phyloP scores from a whole-genome alignment of 2,113 vertebrate species.

The Prionailurus viverrinus region DNA sequence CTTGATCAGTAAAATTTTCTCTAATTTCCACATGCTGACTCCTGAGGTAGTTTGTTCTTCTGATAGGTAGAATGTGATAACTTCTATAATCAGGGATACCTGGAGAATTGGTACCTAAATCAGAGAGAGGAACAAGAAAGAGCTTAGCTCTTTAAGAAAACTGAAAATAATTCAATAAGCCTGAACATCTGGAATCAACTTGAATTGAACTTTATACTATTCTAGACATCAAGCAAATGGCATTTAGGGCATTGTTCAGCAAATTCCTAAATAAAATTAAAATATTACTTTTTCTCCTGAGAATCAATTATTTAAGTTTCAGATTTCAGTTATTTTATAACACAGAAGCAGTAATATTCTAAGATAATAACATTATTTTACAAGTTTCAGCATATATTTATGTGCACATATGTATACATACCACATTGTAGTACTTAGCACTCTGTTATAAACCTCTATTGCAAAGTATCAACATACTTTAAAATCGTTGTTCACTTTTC shows the following conservation, averaged over 20 bases:
- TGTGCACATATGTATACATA: not conserved
- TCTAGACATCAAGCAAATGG: constrained; percentile 45
- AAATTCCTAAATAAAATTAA: constrained; percentile 65
- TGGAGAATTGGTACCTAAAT: constrained; percentile 5
- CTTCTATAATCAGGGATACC: not conserved
- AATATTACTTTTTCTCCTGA: not conserved
- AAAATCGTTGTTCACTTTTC: not conserved
- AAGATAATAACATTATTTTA: constrained; percentile 44
- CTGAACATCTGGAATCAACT: constrained; percentile 64
- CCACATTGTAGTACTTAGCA: not conserved
- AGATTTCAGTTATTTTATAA: constrained; percentile 44
- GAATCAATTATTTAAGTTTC: constrained; percentile 10
- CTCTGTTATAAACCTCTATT: not conserved
- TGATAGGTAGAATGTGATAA: not conserved
- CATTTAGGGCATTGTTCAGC: not conserved
- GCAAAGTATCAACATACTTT: not conserved
- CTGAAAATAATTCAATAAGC: constrained; percentile 48
- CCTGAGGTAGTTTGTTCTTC: not conserved
- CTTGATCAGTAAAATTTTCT: not conserved
- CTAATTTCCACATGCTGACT: not conserved
- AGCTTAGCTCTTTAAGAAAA: constrained; percentile 30
- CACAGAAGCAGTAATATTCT: constrained; percentile 39
- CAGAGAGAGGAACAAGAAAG: not conserved
- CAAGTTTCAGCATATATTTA: not conserved
- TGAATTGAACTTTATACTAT: constrained; percentile 46